Base-by-base conservation (phyloP, 2,113 vertebrate species). In the Periophthalmodon schlosseri region DNA sequence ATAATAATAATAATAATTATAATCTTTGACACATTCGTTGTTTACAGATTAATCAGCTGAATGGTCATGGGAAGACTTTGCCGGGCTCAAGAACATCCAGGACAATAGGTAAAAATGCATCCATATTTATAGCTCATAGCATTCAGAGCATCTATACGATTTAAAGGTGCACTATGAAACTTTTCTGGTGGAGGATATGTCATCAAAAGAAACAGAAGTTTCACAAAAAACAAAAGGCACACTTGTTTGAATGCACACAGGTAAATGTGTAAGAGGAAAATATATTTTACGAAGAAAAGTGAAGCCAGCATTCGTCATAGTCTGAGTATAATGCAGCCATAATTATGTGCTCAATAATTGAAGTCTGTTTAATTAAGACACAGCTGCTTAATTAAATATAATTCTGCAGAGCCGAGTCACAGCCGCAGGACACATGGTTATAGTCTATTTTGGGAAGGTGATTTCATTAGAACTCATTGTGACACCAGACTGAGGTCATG, bases 301-400 rank as follows among this genome's bases (percentile, higher is more conserved):
- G 4, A 21, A 50, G 61, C 39, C 61, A 24, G 36, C 36, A 64
- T 70, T 78, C 28, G 54, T 76, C 6, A 57, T 65, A 65, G 70
- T 65, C 34, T 75, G 14, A 21, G 20, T 14, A 72, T 49, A 68
- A 68, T 28, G 78, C 52, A 68, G n/a, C 20, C 12, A 68, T 73
- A 70, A 78, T 73, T 60, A 73, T 47, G 33, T 16, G 68, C n/a
- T 54, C 24, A 70, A 52, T 68, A 10, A 64, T 75, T 75, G 44
- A 7, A 73, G 74, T 44, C 16, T 34, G 34, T 64, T 57, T 73
- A 78, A 81, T 76, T 78, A 70, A 46, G 64, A 50, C 69, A 66
- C 69, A 69, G 28, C 52, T 57, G 12, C 46, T 20, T 66, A 47
- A 68, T 36, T 39, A 60, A 75, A 72, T 34, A 28, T 44, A 66